A percentile compares a stretch with the other conserved stretches of the same genome.
These are phyloP conservation scores for Apantesis nais DNA, from an alignment of 2,888 invertebrate genomes.

Conservation along the genomic window DNA sequence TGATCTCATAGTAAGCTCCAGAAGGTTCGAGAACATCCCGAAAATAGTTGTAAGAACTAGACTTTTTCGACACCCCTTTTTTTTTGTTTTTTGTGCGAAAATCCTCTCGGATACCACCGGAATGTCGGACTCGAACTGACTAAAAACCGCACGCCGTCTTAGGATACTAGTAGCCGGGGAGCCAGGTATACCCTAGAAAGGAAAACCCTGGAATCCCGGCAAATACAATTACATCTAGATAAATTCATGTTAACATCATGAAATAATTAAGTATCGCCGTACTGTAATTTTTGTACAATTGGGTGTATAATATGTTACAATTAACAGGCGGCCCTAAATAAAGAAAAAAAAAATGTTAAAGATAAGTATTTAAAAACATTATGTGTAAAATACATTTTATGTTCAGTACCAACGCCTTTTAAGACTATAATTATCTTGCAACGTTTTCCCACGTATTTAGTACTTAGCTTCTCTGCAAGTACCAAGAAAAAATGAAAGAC, in stretches of 20 bases:
- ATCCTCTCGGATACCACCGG: no score
- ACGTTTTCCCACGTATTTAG: neutral
- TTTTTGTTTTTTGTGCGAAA: no score
- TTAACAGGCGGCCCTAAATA: neutral
- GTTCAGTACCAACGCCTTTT: neutral
- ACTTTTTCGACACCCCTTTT: neutral
- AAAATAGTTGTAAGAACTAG: neutral
- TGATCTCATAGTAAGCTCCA: neutral
- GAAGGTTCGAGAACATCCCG: neutral
- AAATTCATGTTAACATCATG: neutral
- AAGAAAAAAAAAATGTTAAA: neutral
- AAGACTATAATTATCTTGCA: neutral
- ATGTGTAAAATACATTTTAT: neutral
- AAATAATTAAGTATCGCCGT: neutral
- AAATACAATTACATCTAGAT: no score
- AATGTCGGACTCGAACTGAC: no score
- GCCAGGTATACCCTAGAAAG: no score
- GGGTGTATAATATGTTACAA: neutral
- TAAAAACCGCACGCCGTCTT: no score
- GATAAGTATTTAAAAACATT: neutral
- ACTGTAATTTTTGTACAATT: neutral
- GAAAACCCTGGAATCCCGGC: no score
- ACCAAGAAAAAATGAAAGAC: slow-evolving; percentile 21
- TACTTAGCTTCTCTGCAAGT: neutral
- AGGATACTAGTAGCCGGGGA: no score